Conservation (phyloP, 2,113 vertebrate genomes). For the Colossoma macropomum region DNA sequence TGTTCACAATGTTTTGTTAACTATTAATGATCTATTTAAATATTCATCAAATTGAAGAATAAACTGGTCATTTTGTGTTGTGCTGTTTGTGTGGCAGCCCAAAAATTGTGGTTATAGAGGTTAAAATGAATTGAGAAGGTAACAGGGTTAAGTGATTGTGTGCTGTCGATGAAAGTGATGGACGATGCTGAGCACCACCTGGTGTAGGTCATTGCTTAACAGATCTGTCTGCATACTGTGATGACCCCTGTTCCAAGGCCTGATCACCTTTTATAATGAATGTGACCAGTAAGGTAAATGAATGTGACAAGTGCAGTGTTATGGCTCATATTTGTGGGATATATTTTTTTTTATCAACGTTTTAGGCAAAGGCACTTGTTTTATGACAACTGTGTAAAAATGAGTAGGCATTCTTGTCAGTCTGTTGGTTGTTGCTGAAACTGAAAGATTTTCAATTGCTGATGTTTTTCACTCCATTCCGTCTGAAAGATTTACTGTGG, state of each 20-base stretch:
- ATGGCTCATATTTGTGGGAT: too few species aligned
- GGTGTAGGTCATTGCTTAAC: neutral
- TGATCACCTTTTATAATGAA: neutral
- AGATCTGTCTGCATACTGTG: neutral
- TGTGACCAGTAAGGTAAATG: neutral
- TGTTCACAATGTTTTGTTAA: too few species aligned
- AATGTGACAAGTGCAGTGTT: neutral
- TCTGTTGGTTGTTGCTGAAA: neutral
- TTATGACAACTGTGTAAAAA: too few species aligned
- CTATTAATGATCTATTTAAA: neutral
- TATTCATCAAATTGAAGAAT: too few species aligned
- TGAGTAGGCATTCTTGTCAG: neutral
- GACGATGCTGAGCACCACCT: neutral
- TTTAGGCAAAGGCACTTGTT: neutral
- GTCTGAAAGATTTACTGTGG: constrained; percentile 21
- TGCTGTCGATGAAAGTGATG: neutral
- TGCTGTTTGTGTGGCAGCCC: too few species aligned
- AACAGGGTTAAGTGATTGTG: neutral
- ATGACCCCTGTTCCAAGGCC: neutral
- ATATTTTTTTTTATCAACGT: too few species aligned
- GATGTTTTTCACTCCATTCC: neutral
- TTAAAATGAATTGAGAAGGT: neutral
- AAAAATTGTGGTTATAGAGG: neutral
- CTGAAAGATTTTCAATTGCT: neutral
- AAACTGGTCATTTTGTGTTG: too few species aligned